These are phyloP conservation scores for Glaucomys volans DNA, from an alignment of 2,113 vertebrate genomes.

Conservation along the genomic window DNA sequence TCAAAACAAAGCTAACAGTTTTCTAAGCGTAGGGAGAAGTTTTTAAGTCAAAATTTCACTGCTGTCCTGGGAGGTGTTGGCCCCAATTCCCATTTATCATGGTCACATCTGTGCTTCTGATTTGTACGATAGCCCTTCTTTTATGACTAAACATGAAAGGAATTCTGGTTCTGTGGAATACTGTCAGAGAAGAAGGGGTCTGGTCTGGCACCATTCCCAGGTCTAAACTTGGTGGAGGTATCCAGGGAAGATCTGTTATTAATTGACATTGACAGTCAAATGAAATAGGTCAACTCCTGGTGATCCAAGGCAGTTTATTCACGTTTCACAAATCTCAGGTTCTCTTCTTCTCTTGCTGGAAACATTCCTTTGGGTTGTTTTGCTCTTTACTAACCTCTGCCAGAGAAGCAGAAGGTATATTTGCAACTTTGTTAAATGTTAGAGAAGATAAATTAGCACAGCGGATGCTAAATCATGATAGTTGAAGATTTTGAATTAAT, in stretches of 20 bases:
- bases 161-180: conserved; percentile 73
- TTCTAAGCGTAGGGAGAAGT: neutral
- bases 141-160: conserved; percentile 76
- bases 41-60: conserved; percentile 50
- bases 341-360: conserved; percentile 18
- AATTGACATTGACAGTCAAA: conserved; percentile 72
- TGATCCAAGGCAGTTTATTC: conserved; percentile 39
- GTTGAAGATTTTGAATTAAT: neutral
- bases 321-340: neutral
- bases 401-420: neutral
- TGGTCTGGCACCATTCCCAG: conserved; percentile 69
- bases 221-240: conserved; percentile 38
- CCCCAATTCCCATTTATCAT: conserved; percentile 35
- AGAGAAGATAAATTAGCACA: neutral
- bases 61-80: conserved; percentile 43
- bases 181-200: conserved; percentile 40
- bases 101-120: conserved; percentile 69
- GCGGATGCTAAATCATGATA: neutral
- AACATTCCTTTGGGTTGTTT: neutral
- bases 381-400: neutral
- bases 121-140: conserved; percentile 46
- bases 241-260: conserved; percentile 65
- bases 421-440: neutral
- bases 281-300: conserved; percentile 61
- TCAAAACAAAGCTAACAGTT: conserved; percentile 38